Conservation (phyloP, 2,888 invertebrate species). For the Oasisia sp. region DNA sequence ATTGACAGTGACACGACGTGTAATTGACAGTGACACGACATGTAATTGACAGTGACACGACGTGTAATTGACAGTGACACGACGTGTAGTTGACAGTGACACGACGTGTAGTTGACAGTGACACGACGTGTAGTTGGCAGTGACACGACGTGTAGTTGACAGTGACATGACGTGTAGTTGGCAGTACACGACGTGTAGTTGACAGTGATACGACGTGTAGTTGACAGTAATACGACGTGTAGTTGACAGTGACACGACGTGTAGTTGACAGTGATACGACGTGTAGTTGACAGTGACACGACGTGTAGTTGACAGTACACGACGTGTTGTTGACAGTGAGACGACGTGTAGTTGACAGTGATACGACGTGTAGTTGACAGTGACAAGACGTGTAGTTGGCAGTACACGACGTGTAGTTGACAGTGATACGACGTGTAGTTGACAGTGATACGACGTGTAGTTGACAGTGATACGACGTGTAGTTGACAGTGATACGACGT, state of each 20-base stretch:
- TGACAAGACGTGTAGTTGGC: background rate
- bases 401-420: background rate
- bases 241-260: no score
- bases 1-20: background rate
- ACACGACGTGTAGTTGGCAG: background rate
- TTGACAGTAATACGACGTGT: no score
- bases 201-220: background rate
- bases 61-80: background rate
- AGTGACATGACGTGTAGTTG: background rate
- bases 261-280: background rate
- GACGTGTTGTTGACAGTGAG: background rate
- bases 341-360: background rate
- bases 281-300: background rate
- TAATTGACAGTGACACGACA: background rate
- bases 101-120: no score
- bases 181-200: background rate
- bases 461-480: background rate
- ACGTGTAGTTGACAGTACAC: no score
- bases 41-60: no score
- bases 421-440: background rate
- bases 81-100: background rate
- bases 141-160: no score
- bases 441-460: background rate
- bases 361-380: no score
- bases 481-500: background rate